Percentiles rank a stretch among this genome's conserved stretches.
Conservation (phyloP, 1,140 invertebrate genomes). For the Acyrthosiphon pisum region DNA sequence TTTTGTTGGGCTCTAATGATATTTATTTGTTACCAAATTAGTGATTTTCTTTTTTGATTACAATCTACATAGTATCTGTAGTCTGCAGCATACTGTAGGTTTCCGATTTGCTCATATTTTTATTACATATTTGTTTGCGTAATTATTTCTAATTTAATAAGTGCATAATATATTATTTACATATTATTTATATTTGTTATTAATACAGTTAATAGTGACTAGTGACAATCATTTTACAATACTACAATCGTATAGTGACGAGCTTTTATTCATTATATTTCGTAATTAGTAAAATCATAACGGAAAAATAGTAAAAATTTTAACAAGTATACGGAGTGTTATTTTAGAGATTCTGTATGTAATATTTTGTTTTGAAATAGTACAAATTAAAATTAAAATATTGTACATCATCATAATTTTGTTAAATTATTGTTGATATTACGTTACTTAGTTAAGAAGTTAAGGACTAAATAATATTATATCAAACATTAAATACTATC, state of each 20-base stretch:
- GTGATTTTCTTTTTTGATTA: background rate
- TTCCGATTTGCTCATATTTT: conserved; percentile 7
- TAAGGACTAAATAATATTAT: too few species aligned
- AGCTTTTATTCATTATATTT: background rate
- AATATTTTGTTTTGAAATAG: background rate
- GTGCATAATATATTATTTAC: too few species aligned
- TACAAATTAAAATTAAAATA: background rate
- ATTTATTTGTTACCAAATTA: background rate
- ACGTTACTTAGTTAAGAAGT: too few species aligned
- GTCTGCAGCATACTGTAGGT: background rate
- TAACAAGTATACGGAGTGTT: background rate
- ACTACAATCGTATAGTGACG: background rate
- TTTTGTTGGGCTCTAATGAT: background rate
- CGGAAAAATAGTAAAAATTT: background rate
- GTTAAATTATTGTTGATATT: background rate
- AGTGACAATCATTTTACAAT: background rate
- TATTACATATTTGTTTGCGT: background rate
- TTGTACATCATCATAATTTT: background rate
- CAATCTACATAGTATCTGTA: background rate
- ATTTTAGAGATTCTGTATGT: background rate
- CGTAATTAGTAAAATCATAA: background rate
- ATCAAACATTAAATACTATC: background rate
- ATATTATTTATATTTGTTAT: too few species aligned
- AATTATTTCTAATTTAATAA: too few species aligned
- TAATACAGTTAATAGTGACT: too few species aligned